A percentile compares a stretch with the other conserved stretches of the same genome.
phyloP scores from a whole-genome alignment of 2,888 invertebrate species.

The Norana najaformis region DNA sequence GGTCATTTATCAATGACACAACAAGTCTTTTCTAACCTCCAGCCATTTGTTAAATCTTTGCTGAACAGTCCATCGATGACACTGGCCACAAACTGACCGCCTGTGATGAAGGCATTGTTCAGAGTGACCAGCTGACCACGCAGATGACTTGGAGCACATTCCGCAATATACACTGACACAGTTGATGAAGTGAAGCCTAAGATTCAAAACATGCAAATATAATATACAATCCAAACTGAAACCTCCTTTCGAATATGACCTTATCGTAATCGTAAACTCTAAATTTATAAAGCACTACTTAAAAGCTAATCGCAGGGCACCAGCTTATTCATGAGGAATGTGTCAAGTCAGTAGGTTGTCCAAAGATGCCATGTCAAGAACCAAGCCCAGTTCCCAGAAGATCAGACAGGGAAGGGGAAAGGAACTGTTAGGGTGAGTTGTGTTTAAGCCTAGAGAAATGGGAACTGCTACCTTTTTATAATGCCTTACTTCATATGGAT shows the following conservation, averaged over 20 bases:
- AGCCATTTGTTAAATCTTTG: slow-evolving; percentile 63
- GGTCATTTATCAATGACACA: not conserved
- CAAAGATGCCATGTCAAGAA: no score
- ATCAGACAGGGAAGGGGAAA: no score
- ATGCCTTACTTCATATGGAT: not conserved
- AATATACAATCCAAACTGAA: not conserved
- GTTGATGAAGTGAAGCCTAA: slow-evolving; percentile 66
- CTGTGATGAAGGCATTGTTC: slow-evolving; percentile 66
- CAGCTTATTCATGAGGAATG: no score
- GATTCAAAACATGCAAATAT: not conserved
- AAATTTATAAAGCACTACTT: no score
- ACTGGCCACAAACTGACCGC: slow-evolving; percentile 66
- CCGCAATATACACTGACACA: slow-evolving; percentile 68
- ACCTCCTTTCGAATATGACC: not conserved
- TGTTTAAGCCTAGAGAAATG: not conserved
- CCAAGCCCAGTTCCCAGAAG: no score
- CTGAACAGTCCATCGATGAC: slow-evolving; percentile 65
- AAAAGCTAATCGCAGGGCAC: no score
- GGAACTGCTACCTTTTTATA: not conserved
- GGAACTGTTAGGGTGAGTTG: no score
- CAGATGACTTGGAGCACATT: slow-evolving; percentile 64
- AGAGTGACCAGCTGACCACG: slow-evolving; percentile 66
- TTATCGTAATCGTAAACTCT: no score
- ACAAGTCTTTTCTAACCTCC: slow-evolving; percentile 63
- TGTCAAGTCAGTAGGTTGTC: no score